phyloP scores from a whole-genome alignment of 2,888 invertebrate genomes.

The Phanerotoma sp. region DNA sequence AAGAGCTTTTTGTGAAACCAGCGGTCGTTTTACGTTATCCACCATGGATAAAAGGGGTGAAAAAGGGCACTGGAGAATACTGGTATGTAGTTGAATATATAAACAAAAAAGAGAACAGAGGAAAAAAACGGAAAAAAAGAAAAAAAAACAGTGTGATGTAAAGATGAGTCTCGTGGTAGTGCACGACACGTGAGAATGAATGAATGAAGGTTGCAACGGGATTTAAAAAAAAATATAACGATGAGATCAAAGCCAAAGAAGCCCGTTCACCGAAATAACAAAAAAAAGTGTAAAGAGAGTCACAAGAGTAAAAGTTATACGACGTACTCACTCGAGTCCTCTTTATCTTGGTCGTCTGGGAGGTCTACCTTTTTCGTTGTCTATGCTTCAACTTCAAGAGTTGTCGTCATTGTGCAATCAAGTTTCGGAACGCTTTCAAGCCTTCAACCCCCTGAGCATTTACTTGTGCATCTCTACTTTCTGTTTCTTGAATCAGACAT shows the following conservation, averaged over 20 bases:
- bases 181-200: slow-evolving; percentile 10
- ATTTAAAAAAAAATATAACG: neutral
- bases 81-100: slow-evolving; percentile 6
- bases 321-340: too few relatives aligned
- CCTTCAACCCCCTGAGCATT: neutral
- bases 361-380: neutral
- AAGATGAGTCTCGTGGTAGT: slow-evolving; percentile 10
- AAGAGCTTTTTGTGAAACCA: slow-evolving; percentile 12
- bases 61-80: slow-evolving; percentile 7
- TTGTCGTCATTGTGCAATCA: slow-evolving; percentile 28
- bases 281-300: neutral
- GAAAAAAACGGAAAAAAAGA: neutral
- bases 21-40: slow-evolving; percentile 20
- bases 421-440: slow-evolving; percentile 20
- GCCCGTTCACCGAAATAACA: neutral
- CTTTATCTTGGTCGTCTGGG: too few relatives aligned
- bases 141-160: slow-evolving; percentile 8
- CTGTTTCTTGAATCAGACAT: too few relatives aligned
- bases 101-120: slow-evolving; percentile 4
- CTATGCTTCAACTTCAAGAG: neutral
- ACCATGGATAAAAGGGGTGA: slow-evolving; percentile 7
- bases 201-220: neutral
- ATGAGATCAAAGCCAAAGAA: neutral
- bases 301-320: neutral
- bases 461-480: neutral